Conservation (phyloP, 2,113 vertebrate species). For the Tretioscincus oriximinensis region DNA sequence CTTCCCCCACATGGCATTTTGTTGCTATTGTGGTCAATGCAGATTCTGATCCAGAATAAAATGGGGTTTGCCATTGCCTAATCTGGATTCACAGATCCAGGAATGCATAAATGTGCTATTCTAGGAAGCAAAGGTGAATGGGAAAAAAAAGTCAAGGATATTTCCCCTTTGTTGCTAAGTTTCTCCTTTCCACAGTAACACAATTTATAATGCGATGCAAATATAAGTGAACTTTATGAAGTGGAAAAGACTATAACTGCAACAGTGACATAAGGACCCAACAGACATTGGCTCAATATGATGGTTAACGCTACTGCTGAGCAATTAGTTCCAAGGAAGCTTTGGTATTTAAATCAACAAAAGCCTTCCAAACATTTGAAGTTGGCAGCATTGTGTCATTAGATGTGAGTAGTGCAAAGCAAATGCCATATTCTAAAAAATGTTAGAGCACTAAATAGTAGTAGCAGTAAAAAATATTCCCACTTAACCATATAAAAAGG, state of each 20-base stretch:
- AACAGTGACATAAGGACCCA: background rate
- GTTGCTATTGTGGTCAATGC: no score
- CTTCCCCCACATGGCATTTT: no score
- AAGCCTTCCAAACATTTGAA: background rate
- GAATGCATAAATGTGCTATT: background rate
- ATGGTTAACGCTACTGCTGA: background rate
- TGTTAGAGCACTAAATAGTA: background rate
- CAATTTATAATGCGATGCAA: background rate
- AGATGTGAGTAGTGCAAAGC: background rate
- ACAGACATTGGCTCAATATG: background rate
- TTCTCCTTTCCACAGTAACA: background rate
- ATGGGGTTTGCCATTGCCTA: no score
- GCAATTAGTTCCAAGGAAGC: background rate
- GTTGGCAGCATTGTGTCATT: background rate
- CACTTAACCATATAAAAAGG: background rate
- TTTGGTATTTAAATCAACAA: conserved; percentile 17
- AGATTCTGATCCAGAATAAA: no score
- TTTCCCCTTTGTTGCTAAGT: background rate
- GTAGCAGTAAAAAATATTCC: background rate
- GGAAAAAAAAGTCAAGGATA: background rate
- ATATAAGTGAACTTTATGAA: background rate
- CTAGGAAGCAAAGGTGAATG: no score
- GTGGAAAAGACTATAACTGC: background rate
- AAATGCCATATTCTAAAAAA: background rate
- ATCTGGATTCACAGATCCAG: background rate